Percentiles rank a stretch among this genome's conserved stretches.
phyloP scores from a whole-genome alignment of 1,140 invertebrate genomes.

The Drosophila albomicans region DNA sequence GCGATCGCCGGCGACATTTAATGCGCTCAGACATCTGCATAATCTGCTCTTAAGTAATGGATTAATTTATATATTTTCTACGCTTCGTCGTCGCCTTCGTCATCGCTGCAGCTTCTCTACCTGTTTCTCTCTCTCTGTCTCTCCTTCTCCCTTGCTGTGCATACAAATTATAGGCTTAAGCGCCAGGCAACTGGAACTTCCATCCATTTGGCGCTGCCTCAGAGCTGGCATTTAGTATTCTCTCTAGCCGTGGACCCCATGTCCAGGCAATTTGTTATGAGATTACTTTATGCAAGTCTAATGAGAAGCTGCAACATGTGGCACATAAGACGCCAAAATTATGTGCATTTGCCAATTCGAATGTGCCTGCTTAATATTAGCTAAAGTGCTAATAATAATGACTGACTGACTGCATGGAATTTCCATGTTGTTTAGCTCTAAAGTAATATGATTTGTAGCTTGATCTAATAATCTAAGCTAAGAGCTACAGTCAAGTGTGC shows the following conservation, averaged over 20 bases:
- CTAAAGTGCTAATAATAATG: background rate
- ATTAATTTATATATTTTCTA: slow-evolving; percentile 78
- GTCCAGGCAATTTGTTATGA: slow-evolving; percentile 51
- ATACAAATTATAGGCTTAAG: slow-evolving; percentile 60
- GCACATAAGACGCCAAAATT: slow-evolving; percentile 23
- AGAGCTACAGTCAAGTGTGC: too few species aligned
- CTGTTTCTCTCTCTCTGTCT: slow-evolving; percentile 3
- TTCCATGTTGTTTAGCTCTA: background rate
- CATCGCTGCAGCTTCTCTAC: slow-evolving; percentile 25
- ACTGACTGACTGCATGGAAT: background rate
- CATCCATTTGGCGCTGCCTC: background rate
- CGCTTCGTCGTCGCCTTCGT: slow-evolving; percentile 15
- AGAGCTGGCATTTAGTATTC: slow-evolving; percentile 6
- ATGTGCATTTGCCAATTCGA: slow-evolving; percentile 3
- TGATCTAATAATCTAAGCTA: background rate
- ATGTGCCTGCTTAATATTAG: slow-evolving; percentile 4
- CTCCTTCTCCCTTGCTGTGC: slow-evolving; percentile 2
- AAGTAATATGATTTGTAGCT: background rate
- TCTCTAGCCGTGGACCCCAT: slow-evolving; percentile 2
- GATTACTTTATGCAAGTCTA: slow-evolving; percentile 46
- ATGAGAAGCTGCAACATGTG: slow-evolving; percentile 36
- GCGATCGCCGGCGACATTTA: slow-evolving; percentile 43
- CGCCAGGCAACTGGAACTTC: slow-evolving; percentile 32
- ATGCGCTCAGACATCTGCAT: slow-evolving; percentile 72
- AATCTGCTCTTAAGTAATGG: slow-evolving; percentile 72